Evolutionary conservation across 30 jellyfish, hydroid and myxozoan species (phyloP).

Genomic region (Aurelia sp.): DNA sequence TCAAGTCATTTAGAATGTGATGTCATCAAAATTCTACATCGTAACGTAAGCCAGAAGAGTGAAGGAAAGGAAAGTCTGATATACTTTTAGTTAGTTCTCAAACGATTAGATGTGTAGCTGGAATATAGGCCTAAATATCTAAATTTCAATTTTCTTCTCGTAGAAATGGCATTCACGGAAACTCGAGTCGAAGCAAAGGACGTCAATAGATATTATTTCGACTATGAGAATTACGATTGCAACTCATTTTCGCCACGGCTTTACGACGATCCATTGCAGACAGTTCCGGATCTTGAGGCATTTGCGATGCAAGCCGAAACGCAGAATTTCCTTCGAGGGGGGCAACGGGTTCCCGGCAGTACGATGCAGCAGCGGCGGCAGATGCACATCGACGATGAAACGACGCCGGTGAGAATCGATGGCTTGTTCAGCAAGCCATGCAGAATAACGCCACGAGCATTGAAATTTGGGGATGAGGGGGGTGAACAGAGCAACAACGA

Average conservation of each 20-base stretch:
- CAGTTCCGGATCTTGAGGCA: slow-evolving; percentile 62
- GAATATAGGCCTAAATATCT: too few relatives aligned
- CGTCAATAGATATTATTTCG: background rate
- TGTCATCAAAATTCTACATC: too few relatives aligned
- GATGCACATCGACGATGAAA: slow-evolving; percentile 10
- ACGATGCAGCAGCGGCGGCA: background rate
- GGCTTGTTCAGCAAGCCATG: slow-evolving; percentile 19
- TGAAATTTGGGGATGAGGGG: slow-evolving; percentile 35
- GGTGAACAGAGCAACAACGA: too few relatives aligned
- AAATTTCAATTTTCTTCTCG: background rate
- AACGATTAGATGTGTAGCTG: too few relatives aligned
- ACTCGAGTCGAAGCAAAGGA: background rate
- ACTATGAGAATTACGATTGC: slow-evolving; percentile 18
- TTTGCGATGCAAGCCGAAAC: background rate
- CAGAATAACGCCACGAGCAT: slow-evolving; percentile 51
- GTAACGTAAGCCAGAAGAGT: too few relatives aligned
- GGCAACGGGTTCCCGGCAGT: slow-evolving; percentile 49
- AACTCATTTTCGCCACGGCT: slow-evolving; percentile 13
- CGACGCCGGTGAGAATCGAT: slow-evolving; percentile 53
- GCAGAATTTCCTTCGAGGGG: background rate
- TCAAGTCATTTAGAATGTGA: too few relatives aligned
- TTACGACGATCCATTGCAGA: slow-evolving; percentile 53
- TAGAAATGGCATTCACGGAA: slow-evolving; percentile 18
- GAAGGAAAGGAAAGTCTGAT: too few relatives aligned
- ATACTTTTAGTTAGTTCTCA: too few relatives aligned